Base-by-base conservation (phyloP, 2,797 vertebrate genomes). In the Onychomys leucogaster region DNA sequence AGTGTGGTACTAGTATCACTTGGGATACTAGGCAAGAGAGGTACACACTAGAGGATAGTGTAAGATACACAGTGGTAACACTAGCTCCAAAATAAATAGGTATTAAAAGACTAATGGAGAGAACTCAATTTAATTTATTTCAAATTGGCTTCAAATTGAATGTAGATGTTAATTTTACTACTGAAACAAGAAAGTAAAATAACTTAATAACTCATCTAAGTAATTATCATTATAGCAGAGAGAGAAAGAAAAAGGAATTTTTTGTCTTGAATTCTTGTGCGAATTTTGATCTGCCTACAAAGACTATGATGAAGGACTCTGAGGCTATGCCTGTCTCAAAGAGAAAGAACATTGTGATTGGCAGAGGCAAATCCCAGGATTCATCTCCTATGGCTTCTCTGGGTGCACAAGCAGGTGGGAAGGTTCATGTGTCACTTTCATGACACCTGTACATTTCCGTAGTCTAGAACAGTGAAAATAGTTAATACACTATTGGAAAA, bases 221-320 rank as follows among this genome's bases (percentile, higher is more conserved):
- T 59, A 52, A 37, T 37, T 59, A 19, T 23, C 4, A 34, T 89
- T 80, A 61, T n/a, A 37, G 16, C 8, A 57, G 3, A n/a, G 25
- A 90, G 1, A 85, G 41, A 93, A 1, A 85, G 41, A 13, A 32
- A 84, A 27, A 14, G 23, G 21, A 59, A 63, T 69, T 61, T 34
- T 34, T 67, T 84, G 46, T 67, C 2, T 59, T 80, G 2, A 87
- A 65, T 57, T 73, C 69, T 59, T 81, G 4, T n/a, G 21, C 73
- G 69, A 91, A 27, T 80, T 94, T 69, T 93, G 71, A 67, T 67
- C 32, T 97, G 10, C 92, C 13, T 87, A 59, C 41, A 84, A 67
- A 73, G 63, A 25, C 2, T 14, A 37, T 2, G 71, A 17, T 32
- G 41, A n/a, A 65, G 46, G 69, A 32, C 37, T 83, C 19, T 43